phyloP scores from a whole-genome alignment of 2,797 vertebrate species.

The Carcharodon carcharias region DNA sequence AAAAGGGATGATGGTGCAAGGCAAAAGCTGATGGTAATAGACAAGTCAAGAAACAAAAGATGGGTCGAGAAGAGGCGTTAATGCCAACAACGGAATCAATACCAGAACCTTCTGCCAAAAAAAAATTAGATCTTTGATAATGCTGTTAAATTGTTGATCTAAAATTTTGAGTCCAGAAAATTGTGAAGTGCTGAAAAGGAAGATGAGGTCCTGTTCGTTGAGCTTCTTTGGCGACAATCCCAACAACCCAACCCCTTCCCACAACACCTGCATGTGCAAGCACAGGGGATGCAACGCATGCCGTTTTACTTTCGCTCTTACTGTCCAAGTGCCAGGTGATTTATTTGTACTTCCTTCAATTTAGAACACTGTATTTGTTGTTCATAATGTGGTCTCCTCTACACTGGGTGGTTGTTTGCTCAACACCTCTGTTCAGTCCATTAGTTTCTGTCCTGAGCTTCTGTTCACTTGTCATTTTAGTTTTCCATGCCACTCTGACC shows the following conservation, averaged over 20 bases:
- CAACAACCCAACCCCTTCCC: not conserved
- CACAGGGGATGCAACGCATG: not conserved
- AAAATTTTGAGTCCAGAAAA: not conserved
- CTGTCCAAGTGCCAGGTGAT: not conserved
- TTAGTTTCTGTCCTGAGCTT: not conserved
- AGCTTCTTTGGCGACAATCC: not conserved
- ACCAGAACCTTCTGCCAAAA: not conserved
- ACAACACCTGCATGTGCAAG: not conserved
- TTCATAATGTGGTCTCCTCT: not conserved
- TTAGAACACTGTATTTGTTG: not conserved
- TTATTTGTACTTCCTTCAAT: not conserved
- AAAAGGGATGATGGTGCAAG: not conserved
- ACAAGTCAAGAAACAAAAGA: not conserved
- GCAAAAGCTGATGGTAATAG: not conserved
- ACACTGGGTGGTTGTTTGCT: not conserved
- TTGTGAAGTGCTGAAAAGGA: not conserved
- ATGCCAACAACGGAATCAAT: not conserved
- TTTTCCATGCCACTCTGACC: not conserved
- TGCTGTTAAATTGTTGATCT: not conserved
- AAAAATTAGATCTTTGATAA: not conserved
- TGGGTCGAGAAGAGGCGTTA: not conserved
- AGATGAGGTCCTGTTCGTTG: not conserved
- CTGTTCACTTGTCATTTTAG: not conserved
- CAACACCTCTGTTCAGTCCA: not conserved
- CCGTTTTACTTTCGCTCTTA: not conserved